phyloP scores from a whole-genome alignment of 2,113 vertebrate genomes.

The Aegypius monachus region DNA sequence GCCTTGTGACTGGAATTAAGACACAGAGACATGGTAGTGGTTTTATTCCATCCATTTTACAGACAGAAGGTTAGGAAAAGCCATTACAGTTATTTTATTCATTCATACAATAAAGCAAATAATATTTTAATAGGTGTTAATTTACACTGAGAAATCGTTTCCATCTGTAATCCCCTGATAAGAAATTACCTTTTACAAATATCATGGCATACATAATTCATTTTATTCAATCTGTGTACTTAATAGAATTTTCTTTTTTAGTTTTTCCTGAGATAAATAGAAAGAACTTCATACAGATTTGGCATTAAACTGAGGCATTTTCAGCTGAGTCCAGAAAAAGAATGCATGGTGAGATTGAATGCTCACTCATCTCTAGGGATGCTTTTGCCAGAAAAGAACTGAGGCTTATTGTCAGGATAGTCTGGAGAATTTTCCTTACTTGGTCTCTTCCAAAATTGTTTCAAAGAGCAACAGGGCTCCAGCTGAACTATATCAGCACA shows the following conservation, averaged over 20 bases:
- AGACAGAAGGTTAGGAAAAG: background rate
- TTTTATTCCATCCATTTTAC: background rate
- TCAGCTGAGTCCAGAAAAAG: background rate
- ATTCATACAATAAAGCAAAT: background rate
- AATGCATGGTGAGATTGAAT: background rate
- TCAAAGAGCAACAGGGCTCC: background rate
- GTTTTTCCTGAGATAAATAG: background rate
- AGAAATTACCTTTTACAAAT: background rate
- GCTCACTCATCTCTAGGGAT: background rate
- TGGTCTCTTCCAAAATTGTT: constrained; percentile 29
- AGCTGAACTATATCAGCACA: constrained; percentile 40
- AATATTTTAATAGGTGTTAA: background rate
- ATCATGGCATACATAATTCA: background rate
- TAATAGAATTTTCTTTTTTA: background rate
- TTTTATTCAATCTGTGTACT: background rate
- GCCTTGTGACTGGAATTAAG: background rate
- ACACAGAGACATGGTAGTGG: background rate
- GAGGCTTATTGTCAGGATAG: background rate
- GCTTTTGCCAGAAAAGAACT: constrained; percentile 26
- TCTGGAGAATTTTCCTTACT: constrained; percentile 38
- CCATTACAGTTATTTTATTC: background rate
- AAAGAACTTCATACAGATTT: background rate
- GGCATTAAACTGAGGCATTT: background rate
- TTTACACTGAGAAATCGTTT: background rate
- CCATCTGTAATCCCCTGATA: background rate